Conservation (phyloP, 2,888 invertebrate species). For the Arge pagana region DNA sequence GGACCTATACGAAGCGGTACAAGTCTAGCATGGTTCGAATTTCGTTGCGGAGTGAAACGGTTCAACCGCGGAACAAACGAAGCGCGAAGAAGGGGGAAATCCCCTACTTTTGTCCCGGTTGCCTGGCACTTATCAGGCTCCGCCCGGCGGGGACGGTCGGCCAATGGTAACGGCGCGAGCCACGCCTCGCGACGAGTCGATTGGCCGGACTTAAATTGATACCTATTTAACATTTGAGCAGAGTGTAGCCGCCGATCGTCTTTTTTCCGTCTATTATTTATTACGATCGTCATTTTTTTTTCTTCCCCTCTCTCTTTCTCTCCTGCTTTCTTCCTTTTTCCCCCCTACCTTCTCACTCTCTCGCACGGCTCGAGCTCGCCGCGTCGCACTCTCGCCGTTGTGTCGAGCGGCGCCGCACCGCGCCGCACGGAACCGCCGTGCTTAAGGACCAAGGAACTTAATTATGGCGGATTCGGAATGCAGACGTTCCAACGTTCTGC, state of each 20-base stretch:
- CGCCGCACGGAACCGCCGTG: constrained; percentile 32
- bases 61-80: constrained; percentile 33
- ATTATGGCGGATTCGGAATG: constrained; percentile 48
- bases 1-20: constrained; percentile 1
- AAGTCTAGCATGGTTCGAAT: constrained; percentile 21
- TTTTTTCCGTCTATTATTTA: constrained; percentile 53
- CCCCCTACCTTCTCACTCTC: constrained; percentile 26
- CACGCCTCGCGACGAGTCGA: constrained; percentile 37
- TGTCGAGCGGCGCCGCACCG: constrained; percentile 11
- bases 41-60: constrained; percentile 44
- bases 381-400: constrained; percentile 16
- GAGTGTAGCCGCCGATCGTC: constrained; percentile 55
- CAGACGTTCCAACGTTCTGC: constrained; percentile 30
- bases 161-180: constrained; percentile 24
- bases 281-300: constrained; percentile 33
- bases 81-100: constrained; percentile 27
- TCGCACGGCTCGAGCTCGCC: constrained; percentile 23
- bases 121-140: constrained; percentile 14
- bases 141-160: constrained; percentile 27
- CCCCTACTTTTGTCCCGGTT: constrained; percentile 15
- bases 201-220: constrained; percentile 53
- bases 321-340: constrained; percentile 25
- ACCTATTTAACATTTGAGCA: constrained; percentile 57
- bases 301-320: constrained; percentile 24
- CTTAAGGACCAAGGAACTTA: constrained; percentile 52